Evolutionary conservation across 2,888 invertebrate genomes (phyloP).

Genomic region (Aphodius sticticus): DNA sequence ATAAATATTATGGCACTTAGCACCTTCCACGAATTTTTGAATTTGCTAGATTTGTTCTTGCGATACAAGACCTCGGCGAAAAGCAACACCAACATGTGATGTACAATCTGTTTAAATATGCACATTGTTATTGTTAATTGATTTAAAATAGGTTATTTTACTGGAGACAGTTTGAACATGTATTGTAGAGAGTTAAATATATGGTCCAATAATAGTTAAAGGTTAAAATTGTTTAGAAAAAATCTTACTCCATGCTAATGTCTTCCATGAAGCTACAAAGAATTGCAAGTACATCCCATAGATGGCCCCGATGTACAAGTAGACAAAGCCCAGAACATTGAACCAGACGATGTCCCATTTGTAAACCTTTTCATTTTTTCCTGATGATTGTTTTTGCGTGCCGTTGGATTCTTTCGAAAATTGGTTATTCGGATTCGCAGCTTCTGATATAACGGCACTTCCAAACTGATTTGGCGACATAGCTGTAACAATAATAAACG

Average conservation of each 20-base stretch:
- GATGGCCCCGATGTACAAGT: constrained; percentile 18
- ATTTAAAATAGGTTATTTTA: too few relatives aligned
- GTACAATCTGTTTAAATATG: too few relatives aligned
- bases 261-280: constrained; percentile 16
- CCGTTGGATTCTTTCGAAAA: background rate
- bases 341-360: constrained; percentile 31
- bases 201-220: background rate
- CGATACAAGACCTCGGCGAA: too few relatives aligned
- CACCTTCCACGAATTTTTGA: too few relatives aligned
- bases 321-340: constrained; percentile 18
- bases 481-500: background rate
- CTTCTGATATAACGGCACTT: background rate
- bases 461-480: background rate
- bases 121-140: too few relatives aligned
- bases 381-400: background rate
- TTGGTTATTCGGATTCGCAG: background rate
- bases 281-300: constrained; percentile 25
- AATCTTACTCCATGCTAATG: constrained; percentile 22
- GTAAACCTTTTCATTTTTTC: constrained; percentile 16
- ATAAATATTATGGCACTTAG: too few relatives aligned
- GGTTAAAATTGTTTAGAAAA: background rate
- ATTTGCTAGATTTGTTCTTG: too few relatives aligned
- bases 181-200: too few relatives aligned
- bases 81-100: too few relatives aligned
- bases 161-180: too few relatives aligned